Conservation (phyloP, 2,888 invertebrate species). For the Ormia ochracea region DNA sequence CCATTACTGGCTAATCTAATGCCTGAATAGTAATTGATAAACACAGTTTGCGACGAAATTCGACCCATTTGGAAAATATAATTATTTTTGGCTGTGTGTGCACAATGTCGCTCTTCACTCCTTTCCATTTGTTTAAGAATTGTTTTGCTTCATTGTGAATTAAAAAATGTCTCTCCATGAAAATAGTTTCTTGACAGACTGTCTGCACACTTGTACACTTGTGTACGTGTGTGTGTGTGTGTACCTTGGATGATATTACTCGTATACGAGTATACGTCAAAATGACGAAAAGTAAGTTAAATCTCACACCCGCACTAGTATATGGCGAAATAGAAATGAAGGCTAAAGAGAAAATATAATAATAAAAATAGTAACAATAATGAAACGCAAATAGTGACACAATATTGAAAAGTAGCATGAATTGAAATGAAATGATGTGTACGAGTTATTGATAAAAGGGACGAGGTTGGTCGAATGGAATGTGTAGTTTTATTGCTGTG, state of each 20-base stretch:
- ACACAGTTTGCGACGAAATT: too few species aligned
- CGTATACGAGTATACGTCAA: constrained; percentile 30
- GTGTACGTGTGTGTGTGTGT: neutral
- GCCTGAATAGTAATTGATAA: too few species aligned
- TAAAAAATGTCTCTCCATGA: too few species aligned
- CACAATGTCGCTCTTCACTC: too few species aligned
- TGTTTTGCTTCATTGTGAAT: too few species aligned
- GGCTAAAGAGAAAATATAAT: neutral
- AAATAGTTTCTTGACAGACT: too few species aligned
- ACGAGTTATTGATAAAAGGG: neutral
- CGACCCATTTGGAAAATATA: too few species aligned
- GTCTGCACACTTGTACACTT: too few species aligned
- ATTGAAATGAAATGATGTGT: neutral
- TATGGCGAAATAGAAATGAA: constrained; percentile 22
- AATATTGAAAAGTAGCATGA: constrained; percentile 11
- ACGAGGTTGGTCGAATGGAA: constrained; percentile 14
- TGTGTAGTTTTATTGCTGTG: constrained; percentile 32
- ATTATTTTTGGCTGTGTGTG: too few species aligned
- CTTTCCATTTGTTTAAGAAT: too few species aligned
- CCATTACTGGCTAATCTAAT: too few species aligned
- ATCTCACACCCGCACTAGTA: constrained; percentile 64
- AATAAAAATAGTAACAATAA: neutral
- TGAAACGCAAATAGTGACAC: constrained; percentile 24
- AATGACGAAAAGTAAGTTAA: constrained; percentile 59
- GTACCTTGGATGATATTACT: constrained; percentile 4